Conservation (phyloP, 2,113 vertebrate species). For the Mormyrus iriodes region DNA sequence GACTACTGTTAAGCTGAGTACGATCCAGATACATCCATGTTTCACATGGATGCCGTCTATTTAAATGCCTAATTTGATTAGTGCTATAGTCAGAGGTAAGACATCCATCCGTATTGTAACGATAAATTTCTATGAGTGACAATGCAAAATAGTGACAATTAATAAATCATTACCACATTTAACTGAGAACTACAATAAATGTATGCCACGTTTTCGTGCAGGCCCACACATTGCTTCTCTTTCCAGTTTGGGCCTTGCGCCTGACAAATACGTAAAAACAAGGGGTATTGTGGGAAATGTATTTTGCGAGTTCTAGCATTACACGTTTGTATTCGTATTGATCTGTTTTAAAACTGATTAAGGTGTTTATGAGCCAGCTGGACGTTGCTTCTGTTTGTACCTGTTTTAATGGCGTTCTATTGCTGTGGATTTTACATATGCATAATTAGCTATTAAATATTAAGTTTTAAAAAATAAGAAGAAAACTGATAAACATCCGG, state of each 20-base stretch:
- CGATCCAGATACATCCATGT: neutral
- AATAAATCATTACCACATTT: neutral
- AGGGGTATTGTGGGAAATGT: conserved; percentile 48
- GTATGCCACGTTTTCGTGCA: conserved; percentile 12
- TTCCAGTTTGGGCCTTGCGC: conserved; percentile 31
- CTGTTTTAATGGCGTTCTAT: neutral
- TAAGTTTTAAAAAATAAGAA: neutral
- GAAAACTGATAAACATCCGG: neutral
- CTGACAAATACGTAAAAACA: conserved; percentile 23
- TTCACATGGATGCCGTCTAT: neutral
- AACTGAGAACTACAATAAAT: neutral
- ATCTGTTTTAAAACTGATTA: neutral
- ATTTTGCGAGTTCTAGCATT: conserved; percentile 31
- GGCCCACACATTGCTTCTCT: conserved; percentile 27
- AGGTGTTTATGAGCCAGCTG: neutral
- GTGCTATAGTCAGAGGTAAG: neutral
- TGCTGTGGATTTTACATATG: neutral
- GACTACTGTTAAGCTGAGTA: neutral
- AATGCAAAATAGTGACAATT: neutral
- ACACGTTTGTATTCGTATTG: neutral
- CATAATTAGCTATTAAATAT: neutral
- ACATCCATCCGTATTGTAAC: neutral
- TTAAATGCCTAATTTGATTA: neutral
- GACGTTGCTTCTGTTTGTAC: neutral
- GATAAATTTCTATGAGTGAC: neutral